Percentiles rank a stretch among this genome's conserved stretches.
These are phyloP conservation scores for Apantesis nais DNA, from an alignment of 2,888 invertebrate genomes.

Conservation along the genomic window DNA sequence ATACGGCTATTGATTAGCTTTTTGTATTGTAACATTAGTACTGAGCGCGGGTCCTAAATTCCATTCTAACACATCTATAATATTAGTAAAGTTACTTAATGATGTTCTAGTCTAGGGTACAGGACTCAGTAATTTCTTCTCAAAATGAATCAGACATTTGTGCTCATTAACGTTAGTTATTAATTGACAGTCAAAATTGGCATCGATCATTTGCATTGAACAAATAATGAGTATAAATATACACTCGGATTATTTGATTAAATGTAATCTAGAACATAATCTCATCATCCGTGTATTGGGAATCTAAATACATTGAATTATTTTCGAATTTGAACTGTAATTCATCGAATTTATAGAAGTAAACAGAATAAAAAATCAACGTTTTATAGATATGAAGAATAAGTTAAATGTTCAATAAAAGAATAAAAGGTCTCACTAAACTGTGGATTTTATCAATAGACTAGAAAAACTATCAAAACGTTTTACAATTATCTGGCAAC, in stretches of 20 bases:
- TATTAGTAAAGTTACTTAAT: background rate
- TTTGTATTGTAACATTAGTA: slow-evolving; percentile 9
- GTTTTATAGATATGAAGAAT: background rate
- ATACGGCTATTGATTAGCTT: slow-evolving; percentile 21
- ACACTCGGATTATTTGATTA: background rate
- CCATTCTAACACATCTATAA: background rate
- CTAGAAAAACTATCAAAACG: background rate
- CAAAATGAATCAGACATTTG: background rate
- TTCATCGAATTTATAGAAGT: background rate
- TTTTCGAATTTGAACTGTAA: background rate
- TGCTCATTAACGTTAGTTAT: background rate
- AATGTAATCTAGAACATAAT: background rate
- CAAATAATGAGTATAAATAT: background rate
- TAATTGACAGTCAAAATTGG: background rate
- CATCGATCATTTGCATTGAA: background rate
- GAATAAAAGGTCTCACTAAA: background rate
- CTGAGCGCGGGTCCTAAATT: background rate
- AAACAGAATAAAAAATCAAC: background rate
- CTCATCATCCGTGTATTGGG: background rate
- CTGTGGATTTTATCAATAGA: background rate
- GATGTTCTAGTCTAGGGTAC: background rate
- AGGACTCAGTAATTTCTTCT: background rate
- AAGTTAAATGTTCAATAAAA: background rate
- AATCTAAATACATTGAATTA: background rate
- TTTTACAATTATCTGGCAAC: background rate